Base-by-base conservation (phyloP, 2,888 invertebrate genomes). In the Eupithecia insigniata region DNA sequence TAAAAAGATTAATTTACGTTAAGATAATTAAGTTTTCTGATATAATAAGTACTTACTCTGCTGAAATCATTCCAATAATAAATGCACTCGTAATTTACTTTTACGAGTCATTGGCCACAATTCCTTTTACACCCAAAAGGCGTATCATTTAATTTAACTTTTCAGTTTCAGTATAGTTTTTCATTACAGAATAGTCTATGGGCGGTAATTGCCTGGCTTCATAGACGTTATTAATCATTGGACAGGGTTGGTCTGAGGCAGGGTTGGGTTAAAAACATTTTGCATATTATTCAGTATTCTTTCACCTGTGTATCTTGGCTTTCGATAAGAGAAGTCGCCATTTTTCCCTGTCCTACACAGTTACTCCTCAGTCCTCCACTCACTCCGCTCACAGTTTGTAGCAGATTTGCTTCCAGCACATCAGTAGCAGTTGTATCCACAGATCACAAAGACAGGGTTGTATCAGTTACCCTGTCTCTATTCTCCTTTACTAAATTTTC, bases 201-300 rank as follows among this genome's bases (percentile, higher is more conserved):
- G 81, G 82, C 76, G 81, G 83, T 86, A 86, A 90, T 88, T 87
- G 85, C 84, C 77, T 76, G 87, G 89, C 89, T 90, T 91, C 92
- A 91, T 91, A 90, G 90, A 89, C 85, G 87, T 87, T 82, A 93
- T 93, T 93, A 92, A 93, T 93, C 93, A 93, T 90, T 88, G 87
- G 84, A 82, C 86, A 86, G 87, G 81, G 84, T 82, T 84, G 88
- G 87, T 89, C 83, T 76, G 77, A 78, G 34, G 7, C 66, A 75
- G 73, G 76, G 77, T 61, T 74, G 75, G 36, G 62, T 32, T 73
- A 28, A 71, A 55, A 71, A 39, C 16, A 7, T 70, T 75, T 72
- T 72, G 8, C 28, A 43, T n/a, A 62, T 34, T 62, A 36, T 36
- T n/a, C 34, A 36, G 10, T 26, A 26, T 26, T 10, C 2, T 22